Base-by-base conservation (phyloP, 1,140 invertebrate species). In the Eciton burchellii region DNA sequence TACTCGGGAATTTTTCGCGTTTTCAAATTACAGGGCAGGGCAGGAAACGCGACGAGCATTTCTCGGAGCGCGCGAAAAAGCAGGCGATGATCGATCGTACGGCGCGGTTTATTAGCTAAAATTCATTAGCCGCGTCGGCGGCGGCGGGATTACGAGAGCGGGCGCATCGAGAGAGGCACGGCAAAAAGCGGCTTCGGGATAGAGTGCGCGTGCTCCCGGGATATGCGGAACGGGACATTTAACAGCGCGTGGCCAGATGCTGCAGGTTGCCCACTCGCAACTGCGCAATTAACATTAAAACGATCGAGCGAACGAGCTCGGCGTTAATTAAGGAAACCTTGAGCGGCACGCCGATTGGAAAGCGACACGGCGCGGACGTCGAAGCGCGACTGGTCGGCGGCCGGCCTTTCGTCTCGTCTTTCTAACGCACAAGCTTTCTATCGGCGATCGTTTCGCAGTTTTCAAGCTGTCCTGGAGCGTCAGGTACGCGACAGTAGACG, bases 291-390 rank as follows among this genome's bases (percentile, higher is more conserved):
- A 90, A 89, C 89, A 90, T 90, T 85, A 85, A n/a, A 56, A 79
- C 79, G 84, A 85, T 81, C 84, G 52, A 43, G 60, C 21, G 56
- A 82, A 74, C 60, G 74, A 86, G 83, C 90, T 91, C 77, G 89
- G 91, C 88, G 89, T 91, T 90, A 92, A 93, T 92, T 92, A 92
- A 91, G 89, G 87, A 90, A 89, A 90, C 84, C 85, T 87, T 70
- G 86, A 87, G 59, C 57, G 54, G 79, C 82, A 85, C 70, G 70
- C 71, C 29, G 81, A 29, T 21, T 16, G 41, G 73, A 79, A 77
- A 72, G 63, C 65, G 59, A 70, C 62, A 60, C 35, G 62, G 47
- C 47, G 24, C 19, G 70, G 21, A 11, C 35, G 35, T 84, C 71
- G 79, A 81, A 83, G 84, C 66, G 82, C 77, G 82, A 85, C 57